Base-by-base conservation (phyloP, 2,888 invertebrate genomes). In the Pocota personata region DNA sequence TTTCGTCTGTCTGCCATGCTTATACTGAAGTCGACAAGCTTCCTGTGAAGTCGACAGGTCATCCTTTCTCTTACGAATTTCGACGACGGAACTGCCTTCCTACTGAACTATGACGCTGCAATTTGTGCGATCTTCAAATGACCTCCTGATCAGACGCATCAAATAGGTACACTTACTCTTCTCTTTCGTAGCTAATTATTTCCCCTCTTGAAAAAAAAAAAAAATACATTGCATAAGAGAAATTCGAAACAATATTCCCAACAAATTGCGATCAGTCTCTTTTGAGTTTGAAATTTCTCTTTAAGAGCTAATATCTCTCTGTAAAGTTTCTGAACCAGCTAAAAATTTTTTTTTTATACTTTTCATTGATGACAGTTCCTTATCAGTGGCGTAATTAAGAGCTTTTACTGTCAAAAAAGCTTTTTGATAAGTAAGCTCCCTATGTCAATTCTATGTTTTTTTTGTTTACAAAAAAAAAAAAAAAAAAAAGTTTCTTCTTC, bases 211-310 rank as follows among this genome's bases (percentile, higher is more conserved):
- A 46, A 46, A 10, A 19, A 16, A 16, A n/a, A n/a, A 14, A 67
- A 67, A 67, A n/a, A n/a, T n/a, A 67, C 67, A 67, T 67, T 40
- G 67, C 37, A 52, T 40, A 67, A 67, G 67, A 67, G 67, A 37
- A 48, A 50, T 14, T 6, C 1, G n/a, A n/a, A 14, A n/a, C 6
- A n/a, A n/a, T n/a, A 1, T 2, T 40, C n/a, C 6, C 4, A 2
- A 2, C 14, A 14, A 40, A 3, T 14, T 8, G 12, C 40, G 40
- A 40, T 40, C 19, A 0, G 32, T 66, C 66, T 64, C 64, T 64
- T 64, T n/a, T 10, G 6, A 19, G n/a, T 40, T n/a, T 4, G 14
- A 46, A 16, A 3, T 46, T 14, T 1, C 1, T 19, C 0, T 10
- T 10, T 2, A 10, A 46, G 19, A 19, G 19, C 2, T 10, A 10